Evolutionary conservation across 2,113 vertebrate genomes (phyloP), one percentile per base, ranked within the genome.

Genomic region (Phainopepla nitens): DNA sequence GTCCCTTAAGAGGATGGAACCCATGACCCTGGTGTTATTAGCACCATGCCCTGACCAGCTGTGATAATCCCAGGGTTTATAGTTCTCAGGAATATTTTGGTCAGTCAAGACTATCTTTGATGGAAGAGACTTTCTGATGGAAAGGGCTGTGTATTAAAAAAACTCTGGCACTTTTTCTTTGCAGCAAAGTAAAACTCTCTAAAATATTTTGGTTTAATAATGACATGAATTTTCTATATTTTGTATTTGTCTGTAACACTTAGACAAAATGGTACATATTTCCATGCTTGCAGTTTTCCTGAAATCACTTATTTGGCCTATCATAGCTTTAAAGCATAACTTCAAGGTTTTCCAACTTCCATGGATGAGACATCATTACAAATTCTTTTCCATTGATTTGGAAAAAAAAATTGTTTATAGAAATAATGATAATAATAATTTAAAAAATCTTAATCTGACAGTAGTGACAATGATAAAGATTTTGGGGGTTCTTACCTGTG

Each of bases 301-400:
- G 71, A 93, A 95, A 94, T 96, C 86, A 86, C 33, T 83, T 94
- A 39, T 62, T 96, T 96, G 88, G 80, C 68, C 60, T 82, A 94
- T 9, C 50, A 71, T 65, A 56, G 65, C 76, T 95, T 93, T 80
- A 83, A 83, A 87, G 42, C 22, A 56, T 9, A 71, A 49, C 49
- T 56, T 62, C 8, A 27, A 15, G 27, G 23, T 16, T 92, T 93
- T 95, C 78, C 83, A 92, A 44, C 41, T 89, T 94, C 53, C 49
- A 47, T 45, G 88, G 56, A 87, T 47, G 31, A 87, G 44, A 90
- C 42, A 72, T 58, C 65, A 68, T 94, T 90, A 77, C 9, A 90
- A 76, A 66, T 78, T 93, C 21, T 93, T 94, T 80, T 87, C 82
- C 62, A 82, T 4, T 87, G 47, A 56, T 94, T 82, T 90, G n/a